A percentile compares a stretch with the other conserved stretches of the same genome.
Conservation (phyloP, 2,797 vertebrate genomes). For the Coracias cyanogaster region DNA sequence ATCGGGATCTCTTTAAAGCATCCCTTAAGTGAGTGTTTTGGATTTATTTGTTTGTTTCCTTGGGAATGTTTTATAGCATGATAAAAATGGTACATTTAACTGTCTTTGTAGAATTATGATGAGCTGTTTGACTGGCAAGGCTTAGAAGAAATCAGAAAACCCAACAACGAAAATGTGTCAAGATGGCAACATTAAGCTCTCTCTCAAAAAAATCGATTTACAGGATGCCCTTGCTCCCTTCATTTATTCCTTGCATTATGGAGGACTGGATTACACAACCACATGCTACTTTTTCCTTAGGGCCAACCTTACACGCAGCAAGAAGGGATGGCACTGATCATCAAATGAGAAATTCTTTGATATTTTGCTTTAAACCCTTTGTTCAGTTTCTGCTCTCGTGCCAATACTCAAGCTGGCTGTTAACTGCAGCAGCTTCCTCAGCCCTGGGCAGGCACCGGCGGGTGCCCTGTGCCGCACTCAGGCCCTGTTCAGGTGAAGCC, state of each 20-base stretch:
- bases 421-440: not conserved
- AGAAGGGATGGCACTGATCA: not conserved
- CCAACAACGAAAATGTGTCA: not conserved
- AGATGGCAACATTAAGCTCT: not conserved
- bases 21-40: not conserved
- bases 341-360: not conserved
- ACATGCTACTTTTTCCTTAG: not conserved
- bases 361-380: not conserved
- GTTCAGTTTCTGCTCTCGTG: not conserved
- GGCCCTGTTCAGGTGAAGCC: not conserved
- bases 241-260: not conserved
- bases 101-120: not conserved
- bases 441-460: fast-evolving
- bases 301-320: not conserved
- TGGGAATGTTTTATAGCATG: not conserved
- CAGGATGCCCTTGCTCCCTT: not conserved
- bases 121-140: not conserved
- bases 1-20: not conserved
- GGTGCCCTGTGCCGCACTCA: not conserved
- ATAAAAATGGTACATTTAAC: not conserved
- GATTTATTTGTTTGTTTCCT: not conserved
- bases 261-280: not conserved
- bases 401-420: no score
- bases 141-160: not conserved
- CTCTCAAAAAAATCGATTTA: not conserved